Evolutionary conservation across 1,140 invertebrate species (phyloP).

Genomic region (Rhyzopertha dominica): DNA sequence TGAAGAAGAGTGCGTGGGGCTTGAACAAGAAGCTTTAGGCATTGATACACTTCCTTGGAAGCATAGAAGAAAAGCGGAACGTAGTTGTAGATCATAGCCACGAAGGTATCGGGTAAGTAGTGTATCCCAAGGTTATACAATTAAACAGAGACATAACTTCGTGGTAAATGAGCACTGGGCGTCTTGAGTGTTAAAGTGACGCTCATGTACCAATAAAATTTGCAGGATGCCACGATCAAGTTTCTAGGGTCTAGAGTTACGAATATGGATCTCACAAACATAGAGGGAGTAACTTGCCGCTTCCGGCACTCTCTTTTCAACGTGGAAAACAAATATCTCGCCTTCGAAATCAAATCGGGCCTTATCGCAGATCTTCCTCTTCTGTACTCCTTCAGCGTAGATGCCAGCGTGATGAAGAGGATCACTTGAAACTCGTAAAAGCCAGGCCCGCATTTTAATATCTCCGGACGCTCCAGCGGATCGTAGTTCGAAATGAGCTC

Average conservation of each 20-base stretch:
- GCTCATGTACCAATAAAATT: constrained; percentile 38
- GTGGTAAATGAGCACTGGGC: constrained; percentile 44
- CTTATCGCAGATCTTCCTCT: constrained; percentile 42
- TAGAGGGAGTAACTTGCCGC: constrained; percentile 48
- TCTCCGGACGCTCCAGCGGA: constrained; percentile 63
- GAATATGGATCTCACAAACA: constrained; percentile 43
- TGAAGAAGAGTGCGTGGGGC: constrained; percentile 57
- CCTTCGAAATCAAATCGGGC: constrained; percentile 31
- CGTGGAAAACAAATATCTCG: constrained; percentile 41
- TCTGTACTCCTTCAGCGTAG: constrained; percentile 54
- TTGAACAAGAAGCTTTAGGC: constrained; percentile 51
- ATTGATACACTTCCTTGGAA: constrained; percentile 51
- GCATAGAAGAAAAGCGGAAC: constrained; percentile 54
- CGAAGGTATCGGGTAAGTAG: constrained; percentile 45
- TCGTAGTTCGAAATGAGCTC: constrained; percentile 73
- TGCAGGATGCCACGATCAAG: constrained; percentile 34
- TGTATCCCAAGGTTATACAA: constrained; percentile 41
- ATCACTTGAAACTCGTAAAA: constrained; percentile 57
- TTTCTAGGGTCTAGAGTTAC: constrained; percentile 46
- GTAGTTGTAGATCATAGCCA: constrained; percentile 50
- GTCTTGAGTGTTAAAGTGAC: constrained; percentile 40
- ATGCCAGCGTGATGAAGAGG: constrained; percentile 53
- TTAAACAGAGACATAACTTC: constrained; percentile 45
- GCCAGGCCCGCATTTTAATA: constrained; percentile 56
- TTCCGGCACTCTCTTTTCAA: constrained; percentile 45